Conservation (phyloP, 2,888 invertebrate genomes). For the Agrotis exclamationis region DNA sequence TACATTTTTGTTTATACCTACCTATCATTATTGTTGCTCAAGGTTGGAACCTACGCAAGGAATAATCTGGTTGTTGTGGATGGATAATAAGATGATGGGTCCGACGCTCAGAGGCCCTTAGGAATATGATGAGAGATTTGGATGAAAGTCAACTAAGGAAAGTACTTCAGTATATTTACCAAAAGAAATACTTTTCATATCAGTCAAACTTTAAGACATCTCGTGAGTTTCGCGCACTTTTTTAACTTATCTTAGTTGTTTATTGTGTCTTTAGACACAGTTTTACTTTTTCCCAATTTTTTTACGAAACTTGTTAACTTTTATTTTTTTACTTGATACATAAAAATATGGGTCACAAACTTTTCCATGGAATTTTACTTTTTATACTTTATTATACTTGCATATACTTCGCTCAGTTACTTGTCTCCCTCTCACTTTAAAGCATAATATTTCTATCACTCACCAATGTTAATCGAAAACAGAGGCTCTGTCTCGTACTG, state of each 20-base stretch:
- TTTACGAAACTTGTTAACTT: background rate
- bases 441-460: conserved; percentile 34
- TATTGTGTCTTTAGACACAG: too few species aligned
- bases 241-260: background rate
- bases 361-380: background rate
- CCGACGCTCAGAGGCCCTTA: background rate
- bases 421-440: background rate
- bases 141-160: background rate
- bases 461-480: conserved; percentile 52
- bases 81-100: background rate
- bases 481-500: conserved; percentile 37
- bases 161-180: background rate
- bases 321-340: too few species aligned
- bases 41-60: background rate
- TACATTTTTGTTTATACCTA: conserved; percentile 10
- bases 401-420: background rate
- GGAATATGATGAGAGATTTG: background rate
- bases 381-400: background rate
- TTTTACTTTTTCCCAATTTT: background rate
- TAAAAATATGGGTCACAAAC: background rate
- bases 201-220: background rate
- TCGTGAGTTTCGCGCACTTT: background rate
- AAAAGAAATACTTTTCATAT: background rate
- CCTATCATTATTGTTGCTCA: conserved; percentile 24
- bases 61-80: background rate